Percentiles rank a stretch among this genome's conserved stretches.
Conservation (phyloP, 2,113 vertebrate species). For the Grus americana region DNA sequence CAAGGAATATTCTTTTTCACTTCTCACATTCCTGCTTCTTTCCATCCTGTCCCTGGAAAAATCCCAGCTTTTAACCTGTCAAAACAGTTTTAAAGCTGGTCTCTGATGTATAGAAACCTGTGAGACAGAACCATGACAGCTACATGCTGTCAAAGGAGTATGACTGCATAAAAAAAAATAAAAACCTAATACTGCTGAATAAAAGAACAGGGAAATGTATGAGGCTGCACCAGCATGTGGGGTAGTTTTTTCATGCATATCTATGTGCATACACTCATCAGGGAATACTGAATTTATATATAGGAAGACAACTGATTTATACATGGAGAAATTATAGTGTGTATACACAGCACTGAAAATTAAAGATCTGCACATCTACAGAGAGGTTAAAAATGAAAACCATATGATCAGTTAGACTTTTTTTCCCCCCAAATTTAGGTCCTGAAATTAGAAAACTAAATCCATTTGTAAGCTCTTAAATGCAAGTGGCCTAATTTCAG, state of each 20-base stretch:
- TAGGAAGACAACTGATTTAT: neutral
- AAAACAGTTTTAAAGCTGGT: conserved; percentile 46
- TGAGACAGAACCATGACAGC: conserved; percentile 35
- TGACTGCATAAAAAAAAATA: neutral
- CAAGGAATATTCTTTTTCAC: conserved; percentile 50
- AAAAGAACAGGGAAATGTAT: conserved; percentile 16
- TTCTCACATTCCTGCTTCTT: conserved; percentile 35
- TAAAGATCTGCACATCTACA: neutral
- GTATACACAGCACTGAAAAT: neutral
- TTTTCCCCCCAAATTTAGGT: neutral
- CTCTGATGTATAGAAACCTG: conserved; percentile 42
- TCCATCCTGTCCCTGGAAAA: conserved; percentile 45
- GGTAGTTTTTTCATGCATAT: neutral
- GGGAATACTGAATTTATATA: neutral
- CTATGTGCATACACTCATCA: neutral
- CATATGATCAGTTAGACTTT: neutral
- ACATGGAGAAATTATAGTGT: neutral
- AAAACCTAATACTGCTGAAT: neutral
- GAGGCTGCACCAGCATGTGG: neutral
- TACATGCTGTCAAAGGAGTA: neutral
- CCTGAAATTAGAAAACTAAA: conserved; percentile 16
- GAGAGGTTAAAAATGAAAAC: neutral
- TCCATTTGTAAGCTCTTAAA: neutral
- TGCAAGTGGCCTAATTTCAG: neutral
- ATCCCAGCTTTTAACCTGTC: conserved; percentile 56